Conservation (phyloP, 2,113 vertebrate species). For the Geothlypis trichas region DNA sequence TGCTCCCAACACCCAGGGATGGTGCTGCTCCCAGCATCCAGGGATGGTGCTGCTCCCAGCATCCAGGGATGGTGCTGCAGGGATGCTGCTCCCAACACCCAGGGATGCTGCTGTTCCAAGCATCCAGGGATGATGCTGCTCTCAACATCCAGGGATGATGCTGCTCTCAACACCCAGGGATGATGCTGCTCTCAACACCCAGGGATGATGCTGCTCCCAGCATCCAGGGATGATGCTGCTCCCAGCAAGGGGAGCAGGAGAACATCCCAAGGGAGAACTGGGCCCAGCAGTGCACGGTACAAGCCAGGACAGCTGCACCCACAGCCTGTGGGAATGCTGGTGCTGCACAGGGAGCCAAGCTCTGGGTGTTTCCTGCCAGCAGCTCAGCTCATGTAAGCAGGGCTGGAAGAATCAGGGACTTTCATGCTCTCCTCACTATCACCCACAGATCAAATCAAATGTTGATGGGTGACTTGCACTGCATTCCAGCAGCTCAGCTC, state of each 20-base stretch:
- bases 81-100: neutral
- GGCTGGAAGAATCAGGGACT: neutral
- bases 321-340: neutral
- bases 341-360: neutral
- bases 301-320: neutral
- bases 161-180: neutral
- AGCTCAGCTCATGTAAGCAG: neutral
- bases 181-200: neutral
- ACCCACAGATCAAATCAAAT: neutral
- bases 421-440: neutral
- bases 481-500: conserved; percentile 2
- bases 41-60: neutral
- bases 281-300: neutral
- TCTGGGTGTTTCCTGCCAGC: neutral
- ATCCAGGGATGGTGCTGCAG: too few species aligned
- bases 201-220: neutral
- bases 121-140: neutral
- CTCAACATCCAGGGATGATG: neutral
- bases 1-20: neutral
- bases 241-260: neutral
- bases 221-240: neutral
- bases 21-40: neutral
- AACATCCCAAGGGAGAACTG: neutral
- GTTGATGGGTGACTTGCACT: neutral
- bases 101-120: neutral